Evolutionary conservation across 2,888 invertebrate genomes (phyloP), one percentile per base, ranked within the genome.

Genomic region (Pachymerium ferrugineum): DNA sequence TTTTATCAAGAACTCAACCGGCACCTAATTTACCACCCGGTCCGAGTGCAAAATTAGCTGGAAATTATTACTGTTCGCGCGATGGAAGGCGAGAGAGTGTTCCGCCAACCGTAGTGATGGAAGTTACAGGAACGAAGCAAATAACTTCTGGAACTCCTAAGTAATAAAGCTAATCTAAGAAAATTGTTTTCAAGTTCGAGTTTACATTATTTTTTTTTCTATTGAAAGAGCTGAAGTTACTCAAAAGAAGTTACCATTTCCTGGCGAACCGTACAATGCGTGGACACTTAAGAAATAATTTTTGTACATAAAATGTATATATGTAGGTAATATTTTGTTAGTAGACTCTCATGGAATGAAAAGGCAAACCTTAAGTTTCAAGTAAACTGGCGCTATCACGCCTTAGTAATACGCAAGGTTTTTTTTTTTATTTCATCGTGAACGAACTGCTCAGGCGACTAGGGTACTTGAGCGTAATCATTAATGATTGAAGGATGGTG

Each of bases 11-110:
- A 79, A 90, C 90, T 73, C 94, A 92, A 80, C 93, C 93, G 28
- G 89, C 85, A 16, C 96, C 95, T 68, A 82, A 86, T 74, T 82
- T 95, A 72, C 97, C 93, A 22, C 91, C 88, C 76, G 97, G 95
- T 10, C 89, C 91, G 1, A 85, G 90, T 31, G 91, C 93, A 83
- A 88, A 89, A 79, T 85, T 92, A 75, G 87, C 90, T 14, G 88
- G 87, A 69, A 94, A 96, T 83, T 94, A 94, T 82, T 97, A 97
- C 80, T 90, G 85, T 80, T 83, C 85, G 0, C 87, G 96, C 74
- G 97, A 97, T 85, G 93, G 86, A 0, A 87, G 97, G 71, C 86
- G 94, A 74, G 89, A 91, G 81, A 90, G 92, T 3, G 78, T 82
- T 12, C 92, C 91, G 1, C 92, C 93, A 0, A 73, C 84, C 47